Evolutionary conservation across 2,797 vertebrate genomes (phyloP), one percentile per base, ranked within the genome.

Genomic region (Parotocinclus haroldoi): DNA sequence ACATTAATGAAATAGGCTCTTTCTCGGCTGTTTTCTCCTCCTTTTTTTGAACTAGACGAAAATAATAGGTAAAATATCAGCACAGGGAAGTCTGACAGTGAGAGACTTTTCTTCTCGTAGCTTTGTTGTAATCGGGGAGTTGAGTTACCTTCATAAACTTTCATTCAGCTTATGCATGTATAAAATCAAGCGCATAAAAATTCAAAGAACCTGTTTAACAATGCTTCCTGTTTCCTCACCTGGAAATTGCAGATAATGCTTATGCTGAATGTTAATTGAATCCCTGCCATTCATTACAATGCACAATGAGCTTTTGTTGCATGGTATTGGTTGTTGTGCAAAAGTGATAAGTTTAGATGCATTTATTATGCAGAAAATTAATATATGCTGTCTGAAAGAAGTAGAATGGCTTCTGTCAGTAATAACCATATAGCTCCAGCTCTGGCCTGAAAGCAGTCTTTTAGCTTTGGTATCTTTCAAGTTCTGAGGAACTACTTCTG

Each of bases 1-100:
- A 82, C 86, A 87, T 89, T 89, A 89, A 89, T 89, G 90, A 89
- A 90, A 89, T 87, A 87, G 85, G 84, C 82, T 84, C 60, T 74
- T 82, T 66, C 58, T 44, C 8, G 44, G 4, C 81, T n/a, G 81
- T 81, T 76, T 81, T 81, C 76, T 78, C 62, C 68, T 78, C 78
- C 80, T 84, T 78, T 78, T 87, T 87, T 65, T 68, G 62, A 76
- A 71, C 69, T 66, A 58, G 55, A 66, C 56, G 73, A 76, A 76
- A 82, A 71, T 73, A 77, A 79, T 80, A 80, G 72, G 66, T 72
- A 71, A 65, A 71, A 70, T 61, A 58, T 68, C 66, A 72, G 40
- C 76, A 74, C 69, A 66, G 69, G 63, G 69, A 70, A 75, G 52
- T 60, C 73, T 76, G 69, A 74, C 72, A 39, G 65, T 74, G 70